Base-by-base conservation (phyloP, 2,888 invertebrate species). In the Ceriagrion tenellum region DNA sequence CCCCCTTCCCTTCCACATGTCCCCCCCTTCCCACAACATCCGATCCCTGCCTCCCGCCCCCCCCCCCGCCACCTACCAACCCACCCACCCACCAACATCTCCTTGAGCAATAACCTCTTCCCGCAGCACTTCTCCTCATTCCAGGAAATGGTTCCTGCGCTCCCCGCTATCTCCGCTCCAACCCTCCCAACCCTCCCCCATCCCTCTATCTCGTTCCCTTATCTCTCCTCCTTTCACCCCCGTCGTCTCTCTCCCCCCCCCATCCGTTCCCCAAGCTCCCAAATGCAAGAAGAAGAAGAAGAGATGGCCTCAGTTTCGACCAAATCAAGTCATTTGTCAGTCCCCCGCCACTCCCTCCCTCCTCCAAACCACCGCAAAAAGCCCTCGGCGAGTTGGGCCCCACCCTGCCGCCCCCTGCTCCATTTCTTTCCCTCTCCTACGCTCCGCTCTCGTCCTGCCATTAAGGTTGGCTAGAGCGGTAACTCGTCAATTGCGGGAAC, bases 121-220 rank as follows among this genome's bases (percentile, higher is more conserved):
- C 59, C 40, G 40, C 63, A 91, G 59, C 59, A 59, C 63, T 93
- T 93, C 93, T 93, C 81, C 81, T 81, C 81, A 93, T 93, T 93
- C 69, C 69, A 93, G 93, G 69, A 40, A 69, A 81, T 81, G 35
- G 81, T n/a, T 26, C 69, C 69, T n/a, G 20, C 12, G 35, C 59
- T 91, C 91, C 59, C 40, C 3, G 59, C 63, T 63, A 91, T 91
- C 91, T 91, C 91, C 91, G 10, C 23, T 47, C 89, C 93, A 0
- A 47, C 55, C 40, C 91, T 40, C 89, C 93, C 0, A 47, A n/a
- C 40, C 91, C 30, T 35, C 63, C 20, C 91, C 63, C 91, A 6
- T 40, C 91, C 91, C 12, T 56, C 55, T 55, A n/a, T 56, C 47
- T 47, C 35, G 40, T 20, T 88, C 20, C 20, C 88, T 88, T 47